Evolutionary conservation across 1,140 invertebrate species (phyloP), one percentile per base, ranked within the genome.

Genomic region (Diprion similis): DNA sequence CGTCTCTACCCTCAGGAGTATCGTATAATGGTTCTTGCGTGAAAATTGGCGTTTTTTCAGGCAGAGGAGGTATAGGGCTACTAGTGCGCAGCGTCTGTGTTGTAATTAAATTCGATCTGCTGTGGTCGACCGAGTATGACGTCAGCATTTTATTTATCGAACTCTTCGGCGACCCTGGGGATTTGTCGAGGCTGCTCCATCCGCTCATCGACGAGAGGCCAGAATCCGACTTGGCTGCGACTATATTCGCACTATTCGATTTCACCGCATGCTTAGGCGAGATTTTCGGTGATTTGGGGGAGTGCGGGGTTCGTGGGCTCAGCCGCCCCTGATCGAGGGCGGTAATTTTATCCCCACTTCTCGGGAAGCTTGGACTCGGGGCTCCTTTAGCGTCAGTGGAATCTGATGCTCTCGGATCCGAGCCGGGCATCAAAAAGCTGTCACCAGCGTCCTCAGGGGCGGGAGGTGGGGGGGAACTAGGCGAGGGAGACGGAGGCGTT

Each of bases 201-300:
- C 93, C 93, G 83, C 94, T 96, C 91, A 96, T 94, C 13, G 95
- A 95, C 0, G 94, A 95, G 65, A 96, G 85, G 2, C 94, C 94
- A 1, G 94, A 96, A 86, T 96, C 95, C 9, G 94, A 95, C 83
- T 94, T 95, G 8, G 92, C 92, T 46, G 92, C 89, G 13, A 92
- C 91, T 68, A 93, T 93, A 82, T 91, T 92, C 10, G 81, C 78
- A 10, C 73, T 85, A 65, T 85, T 86, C 75, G 91, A 90, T 78
- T 92, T 92, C 81, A 92, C 92, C 4, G 91, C 85, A 78, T 93
- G 91, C 83, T 94, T 94, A 19, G 94, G 93, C 65, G 93, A 94
- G n/a, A 91, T 90, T 85, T 91, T 90, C 7, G 93, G 93, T 46
- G 92, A 94, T 88, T 93, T 93, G 9, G 93, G 92, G 15, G 93